Evolutionary conservation across 2,888 invertebrate species (phyloP).

Genomic region (Drosophila demipolita): DNA sequence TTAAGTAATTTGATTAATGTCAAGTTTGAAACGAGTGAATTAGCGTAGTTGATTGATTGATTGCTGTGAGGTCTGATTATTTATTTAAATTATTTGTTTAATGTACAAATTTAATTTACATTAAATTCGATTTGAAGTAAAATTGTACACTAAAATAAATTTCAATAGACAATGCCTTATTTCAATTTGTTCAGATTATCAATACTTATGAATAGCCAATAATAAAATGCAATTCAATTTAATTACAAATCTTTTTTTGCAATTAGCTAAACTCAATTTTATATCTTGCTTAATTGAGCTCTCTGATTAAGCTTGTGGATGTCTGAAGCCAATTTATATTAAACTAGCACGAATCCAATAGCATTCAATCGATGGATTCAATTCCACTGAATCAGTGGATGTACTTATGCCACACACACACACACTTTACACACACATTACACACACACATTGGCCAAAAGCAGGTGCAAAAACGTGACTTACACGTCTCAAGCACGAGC

Average conservation of each 20-base stretch:
- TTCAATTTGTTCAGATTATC: neutral
- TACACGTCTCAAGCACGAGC: conserved; percentile 11
- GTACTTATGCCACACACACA: neutral
- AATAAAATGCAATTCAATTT: conserved; percentile 4
- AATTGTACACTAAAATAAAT: no score
- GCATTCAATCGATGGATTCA: conserved; percentile 35
- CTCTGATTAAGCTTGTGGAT: neutral
- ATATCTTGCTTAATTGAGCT: neutral
- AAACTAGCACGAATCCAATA: conserved; percentile 38
- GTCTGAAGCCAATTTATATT: conserved; percentile 22
- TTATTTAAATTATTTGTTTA: neutral
- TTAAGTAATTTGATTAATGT: neutral
- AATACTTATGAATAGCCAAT: neutral
- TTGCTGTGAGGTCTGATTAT: neutral
- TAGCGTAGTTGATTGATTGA: neutral
- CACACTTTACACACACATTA: neutral
- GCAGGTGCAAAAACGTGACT: conserved; percentile 13
- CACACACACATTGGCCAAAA: neutral
- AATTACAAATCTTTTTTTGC: neutral
- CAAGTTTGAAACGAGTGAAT: neutral
- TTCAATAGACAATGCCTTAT: neutral
- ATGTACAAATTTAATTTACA: neutral
- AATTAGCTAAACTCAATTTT: neutral
- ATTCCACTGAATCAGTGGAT: conserved; percentile 8
- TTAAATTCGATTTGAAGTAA: neutral